Conservation (phyloP, 2,113 vertebrate species). For the Alouatta palliata region DNA sequence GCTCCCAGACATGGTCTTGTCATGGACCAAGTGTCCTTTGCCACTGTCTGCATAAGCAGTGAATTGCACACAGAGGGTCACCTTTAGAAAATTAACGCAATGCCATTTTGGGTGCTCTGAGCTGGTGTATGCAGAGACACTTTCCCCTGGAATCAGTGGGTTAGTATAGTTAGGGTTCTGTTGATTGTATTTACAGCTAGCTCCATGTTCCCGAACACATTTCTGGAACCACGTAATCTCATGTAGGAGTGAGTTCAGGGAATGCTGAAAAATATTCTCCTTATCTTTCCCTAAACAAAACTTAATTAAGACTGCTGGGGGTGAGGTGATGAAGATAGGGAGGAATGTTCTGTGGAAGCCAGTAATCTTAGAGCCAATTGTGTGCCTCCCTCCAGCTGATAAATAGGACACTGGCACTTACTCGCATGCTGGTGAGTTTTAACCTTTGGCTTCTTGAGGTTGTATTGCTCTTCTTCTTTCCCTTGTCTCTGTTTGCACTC, state of each 20-base stretch:
- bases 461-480: not conserved
- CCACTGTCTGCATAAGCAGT: not conserved
- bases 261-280: constrained; percentile 35
- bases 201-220: not conserved
- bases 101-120: not conserved
- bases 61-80: not conserved
- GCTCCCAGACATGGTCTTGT: not conserved
- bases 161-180: rapidly evolving
- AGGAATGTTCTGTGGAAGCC: not conserved
- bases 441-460: not conserved
- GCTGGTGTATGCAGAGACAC: not conserved
- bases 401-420: not conserved
- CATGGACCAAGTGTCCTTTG: not conserved
- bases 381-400: not conserved
- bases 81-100: not conserved
- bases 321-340: not conserved
- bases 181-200: not conserved
- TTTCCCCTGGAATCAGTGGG: no score
- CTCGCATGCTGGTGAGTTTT: not conserved
- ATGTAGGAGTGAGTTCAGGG: not conserved
- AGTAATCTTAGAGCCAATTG: not conserved
- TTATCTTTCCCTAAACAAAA: constrained; percentile 46
- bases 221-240: not conserved
- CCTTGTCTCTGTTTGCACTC: not conserved
- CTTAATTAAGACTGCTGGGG: constrained; percentile 24